Percentiles rank a stretch among this genome's conserved stretches.
phyloP scores from a whole-genome alignment of 2,113 vertebrate genomes.

The Atherinomorus stipes region DNA sequence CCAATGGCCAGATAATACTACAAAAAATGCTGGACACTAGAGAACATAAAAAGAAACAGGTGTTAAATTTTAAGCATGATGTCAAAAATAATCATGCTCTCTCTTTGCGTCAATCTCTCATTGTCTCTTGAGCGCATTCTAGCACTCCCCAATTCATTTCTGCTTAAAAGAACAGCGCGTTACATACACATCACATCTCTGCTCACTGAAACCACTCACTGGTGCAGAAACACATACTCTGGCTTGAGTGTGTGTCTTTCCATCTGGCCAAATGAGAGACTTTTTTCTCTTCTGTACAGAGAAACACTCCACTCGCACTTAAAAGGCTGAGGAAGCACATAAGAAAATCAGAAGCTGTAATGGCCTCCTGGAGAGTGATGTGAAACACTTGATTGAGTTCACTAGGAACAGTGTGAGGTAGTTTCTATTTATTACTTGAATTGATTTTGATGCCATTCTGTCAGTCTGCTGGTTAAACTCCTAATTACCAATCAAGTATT shows the following conservation, averaged over 20 bases:
- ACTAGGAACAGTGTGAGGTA: not conserved
- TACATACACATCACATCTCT: slow-evolving; percentile 63
- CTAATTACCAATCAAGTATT: slow-evolving; percentile 2
- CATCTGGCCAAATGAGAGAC: slow-evolving; percentile 45
- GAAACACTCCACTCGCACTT: slow-evolving; percentile 25
- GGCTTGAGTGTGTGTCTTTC: slow-evolving; percentile 3
- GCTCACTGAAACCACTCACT: slow-evolving; percentile 64
- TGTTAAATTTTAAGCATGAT: slow-evolving; percentile 50
- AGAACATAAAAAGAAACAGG: slow-evolving; percentile 35
- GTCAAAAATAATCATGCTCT: slow-evolving; percentile 1
- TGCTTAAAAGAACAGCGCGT: slow-evolving; percentile 72
- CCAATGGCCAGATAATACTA: not conserved
- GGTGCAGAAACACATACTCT: slow-evolving; percentile 52
- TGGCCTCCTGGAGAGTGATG: slow-evolving; percentile 19
- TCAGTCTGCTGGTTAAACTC: not conserved
- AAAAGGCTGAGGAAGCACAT: slow-evolving; percentile 42
- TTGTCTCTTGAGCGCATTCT: slow-evolving; percentile 28
- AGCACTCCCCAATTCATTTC: slow-evolving; percentile 53
- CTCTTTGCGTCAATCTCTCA: slow-evolving; percentile 15
- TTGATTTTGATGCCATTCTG: not conserved
- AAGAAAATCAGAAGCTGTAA: slow-evolving; percentile 36
- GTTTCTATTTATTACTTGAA: slow-evolving; percentile 1
- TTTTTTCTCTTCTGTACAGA: slow-evolving; percentile 7
- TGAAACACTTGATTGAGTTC: slow-evolving; percentile 42
- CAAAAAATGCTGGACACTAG: slow-evolving; percentile 25